These are phyloP conservation scores for Mustela lutreola DNA, from an alignment of 2,113 vertebrate species.

Conservation along the genomic window DNA sequence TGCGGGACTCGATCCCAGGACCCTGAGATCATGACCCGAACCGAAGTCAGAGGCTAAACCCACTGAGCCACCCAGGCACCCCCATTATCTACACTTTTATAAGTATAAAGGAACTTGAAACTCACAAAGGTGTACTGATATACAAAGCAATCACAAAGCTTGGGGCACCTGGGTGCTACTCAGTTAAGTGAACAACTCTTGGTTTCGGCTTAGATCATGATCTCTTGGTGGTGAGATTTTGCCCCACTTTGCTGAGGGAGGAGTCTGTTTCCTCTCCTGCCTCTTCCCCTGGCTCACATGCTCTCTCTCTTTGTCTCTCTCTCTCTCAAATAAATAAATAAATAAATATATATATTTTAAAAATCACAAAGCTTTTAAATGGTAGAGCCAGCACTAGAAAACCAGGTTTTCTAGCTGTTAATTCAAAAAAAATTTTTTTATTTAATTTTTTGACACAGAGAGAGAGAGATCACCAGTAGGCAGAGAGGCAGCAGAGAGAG, in stretches of 20 bases:
- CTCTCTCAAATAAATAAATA: not conserved
- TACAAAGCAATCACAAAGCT: not conserved
- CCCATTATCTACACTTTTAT: not conserved
- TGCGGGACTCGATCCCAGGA: no score
- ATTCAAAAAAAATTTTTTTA: no score
- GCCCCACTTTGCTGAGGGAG: not conserved
- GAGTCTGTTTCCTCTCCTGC: not conserved
- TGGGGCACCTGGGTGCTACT: not conserved
- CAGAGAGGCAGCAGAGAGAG: no score
- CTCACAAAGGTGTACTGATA: not conserved
- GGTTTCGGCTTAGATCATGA: not conserved
- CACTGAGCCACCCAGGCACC: no score
- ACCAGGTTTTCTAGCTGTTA: not conserved
- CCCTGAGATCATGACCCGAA: no score
- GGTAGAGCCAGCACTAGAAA: not conserved
- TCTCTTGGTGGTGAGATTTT: not conserved
- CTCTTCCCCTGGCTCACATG: not conserved
- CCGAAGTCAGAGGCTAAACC: no score
- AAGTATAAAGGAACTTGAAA: constrained; percentile 15
- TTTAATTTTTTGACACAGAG: no score
- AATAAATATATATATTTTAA: not conserved
- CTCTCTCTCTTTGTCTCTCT: not conserved
- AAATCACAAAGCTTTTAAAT: not conserved
- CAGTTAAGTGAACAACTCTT: not conserved
- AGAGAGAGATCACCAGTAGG: no score